Percentiles rank a stretch among this genome's conserved stretches.
Conservation (phyloP, 2,888 invertebrate species). For the Myopa testacea region DNA sequence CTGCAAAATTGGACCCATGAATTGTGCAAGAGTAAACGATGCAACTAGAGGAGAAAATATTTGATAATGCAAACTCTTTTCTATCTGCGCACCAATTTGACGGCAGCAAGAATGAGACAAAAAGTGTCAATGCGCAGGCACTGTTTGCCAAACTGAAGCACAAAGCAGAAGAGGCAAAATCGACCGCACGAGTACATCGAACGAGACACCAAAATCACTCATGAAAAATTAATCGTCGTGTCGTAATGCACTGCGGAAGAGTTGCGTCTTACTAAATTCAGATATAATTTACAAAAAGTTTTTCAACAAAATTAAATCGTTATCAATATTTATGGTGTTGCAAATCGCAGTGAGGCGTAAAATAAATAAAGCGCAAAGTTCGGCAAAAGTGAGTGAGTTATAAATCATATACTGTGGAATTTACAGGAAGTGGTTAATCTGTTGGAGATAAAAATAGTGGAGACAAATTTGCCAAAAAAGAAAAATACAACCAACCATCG, state of each 20-base stretch:
- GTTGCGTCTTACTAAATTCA: constrained; percentile 5
- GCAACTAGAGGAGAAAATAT: too few relatives aligned
- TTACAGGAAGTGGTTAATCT: constrained; percentile 4
- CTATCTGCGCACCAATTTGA: too few relatives aligned
- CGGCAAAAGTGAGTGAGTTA: not conserved
- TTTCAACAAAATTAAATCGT: not conserved
- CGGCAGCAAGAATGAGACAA: constrained; percentile 19
- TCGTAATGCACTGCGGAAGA: constrained; percentile 55
- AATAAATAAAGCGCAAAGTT: not conserved
- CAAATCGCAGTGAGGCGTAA: not conserved
- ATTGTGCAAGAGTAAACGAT: too few relatives aligned
- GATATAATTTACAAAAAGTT: not conserved
- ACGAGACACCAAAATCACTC: constrained; percentile 54
- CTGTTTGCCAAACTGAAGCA: constrained; percentile 1
- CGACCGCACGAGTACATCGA: constrained; percentile 44
- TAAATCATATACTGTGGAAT: not conserved
- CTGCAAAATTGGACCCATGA: too few relatives aligned
- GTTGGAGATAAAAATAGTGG: not conserved
- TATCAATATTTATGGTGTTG: not conserved
- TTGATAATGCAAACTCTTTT: too few relatives aligned
- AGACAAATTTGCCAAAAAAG: not conserved
- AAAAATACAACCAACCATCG: not conserved
- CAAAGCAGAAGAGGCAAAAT: constrained; percentile 40
- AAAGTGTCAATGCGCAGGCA: not conserved
- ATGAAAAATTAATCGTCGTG: constrained; percentile 64